Evolutionary conservation across 1,140 invertebrate genomes (phyloP), one percentile per base, ranked within the genome.

Genomic region (Achroia grisella): DNA sequence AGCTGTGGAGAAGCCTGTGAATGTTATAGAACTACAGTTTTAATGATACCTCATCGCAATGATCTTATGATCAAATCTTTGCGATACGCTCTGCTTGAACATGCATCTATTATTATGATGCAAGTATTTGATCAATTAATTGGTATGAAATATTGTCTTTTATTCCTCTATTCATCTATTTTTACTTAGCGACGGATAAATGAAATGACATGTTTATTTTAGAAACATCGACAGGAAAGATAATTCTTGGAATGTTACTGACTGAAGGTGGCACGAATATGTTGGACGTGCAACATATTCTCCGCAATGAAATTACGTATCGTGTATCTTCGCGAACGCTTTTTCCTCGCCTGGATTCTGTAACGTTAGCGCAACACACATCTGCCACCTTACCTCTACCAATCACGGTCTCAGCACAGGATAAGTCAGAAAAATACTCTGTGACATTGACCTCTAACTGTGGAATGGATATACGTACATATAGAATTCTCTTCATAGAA

Each of bases 401-500:
- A 1, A 39, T 84, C 17, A 71, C 70, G 0, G 33, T 81, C 41
- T 66, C 71, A n/a, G 43, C 47, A 1, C 44, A 68, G 4, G 69
- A 75, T 10, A 77, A 62, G 31, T 44, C 65, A n/a, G 76, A 80
- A 44, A 84, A 74, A 57, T 75, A 72, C 42, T 56, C 71, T 1
- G 47, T 84, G 4, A 72, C 68, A 9, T 56, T 84, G 2, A 79
- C 71, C n/a, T 84, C 80, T 10, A 76, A 80, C 10, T 79, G 76
- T 41, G 78, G 74, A 32, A 74, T 77, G 71, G 80, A 84, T 37
- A 69, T 84, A 39, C 68, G 80, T 4, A 77, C 71, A 12, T 84
- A 84, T 39, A 75, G 60, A 48, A 65, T 84, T 32, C 15, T 80
- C 10, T 81, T 84, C 32, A 58, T 70, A 36, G 60, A 69, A 37